A percentile compares a stretch with the other conserved stretches of the same genome.
Conservation (phyloP, 2,888 invertebrate genomes). For the Podotricha telesiphe region DNA sequence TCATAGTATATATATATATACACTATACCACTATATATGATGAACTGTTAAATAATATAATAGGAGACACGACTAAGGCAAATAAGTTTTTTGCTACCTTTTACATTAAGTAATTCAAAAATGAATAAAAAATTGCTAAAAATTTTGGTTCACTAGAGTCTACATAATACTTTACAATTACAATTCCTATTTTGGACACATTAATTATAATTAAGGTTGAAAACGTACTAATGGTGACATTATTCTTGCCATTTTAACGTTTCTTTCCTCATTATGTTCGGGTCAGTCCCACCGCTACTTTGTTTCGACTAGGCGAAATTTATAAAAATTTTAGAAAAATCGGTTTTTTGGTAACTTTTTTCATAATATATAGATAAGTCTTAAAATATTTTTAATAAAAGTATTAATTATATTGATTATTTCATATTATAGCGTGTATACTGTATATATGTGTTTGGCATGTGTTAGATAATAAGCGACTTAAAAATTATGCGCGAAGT, state of each 20-base stretch:
- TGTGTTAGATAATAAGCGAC: too few species aligned
- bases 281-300: slow-evolving; percentile 9
- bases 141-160: background rate
- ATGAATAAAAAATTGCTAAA: background rate
- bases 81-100: background rate
- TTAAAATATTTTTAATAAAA: too few species aligned
- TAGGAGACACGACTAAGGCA: too few species aligned
- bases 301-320: background rate
- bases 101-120: background rate
- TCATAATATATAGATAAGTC: too few species aligned
- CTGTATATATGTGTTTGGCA: too few species aligned
- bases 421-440: too few species aligned
- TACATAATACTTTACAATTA: slow-evolving; percentile 32
- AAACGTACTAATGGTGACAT: slow-evolving; percentile 48
- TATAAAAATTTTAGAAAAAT: background rate
- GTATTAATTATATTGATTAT: too few species aligned
- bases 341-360: background rate
- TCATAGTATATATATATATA: too few species aligned
- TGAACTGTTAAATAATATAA: too few species aligned
- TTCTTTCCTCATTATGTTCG: slow-evolving; percentile 46
- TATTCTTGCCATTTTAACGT: slow-evolving; percentile 48
- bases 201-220: slow-evolving; percentile 45
- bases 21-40: too few species aligned
- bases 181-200: slow-evolving; percentile 37
- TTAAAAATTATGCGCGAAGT: too few species aligned